Percentiles rank a stretch among this genome's conserved stretches.
phyloP scores from a whole-genome alignment of 2,888 invertebrate species.

The Netelia virgata region DNA sequence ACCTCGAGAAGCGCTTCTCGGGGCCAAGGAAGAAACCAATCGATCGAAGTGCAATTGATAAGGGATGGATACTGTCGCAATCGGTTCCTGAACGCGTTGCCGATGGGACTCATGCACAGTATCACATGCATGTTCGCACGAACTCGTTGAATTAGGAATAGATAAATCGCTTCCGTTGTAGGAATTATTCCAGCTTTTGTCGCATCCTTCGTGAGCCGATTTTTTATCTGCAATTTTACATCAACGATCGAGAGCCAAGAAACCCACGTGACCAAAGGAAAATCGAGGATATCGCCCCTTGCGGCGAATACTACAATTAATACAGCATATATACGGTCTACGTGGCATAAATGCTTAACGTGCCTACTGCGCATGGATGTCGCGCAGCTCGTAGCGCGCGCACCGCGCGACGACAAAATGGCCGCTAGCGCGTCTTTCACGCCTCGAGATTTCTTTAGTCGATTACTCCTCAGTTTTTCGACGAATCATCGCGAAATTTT shows the following conservation, averaged over 20 bases:
- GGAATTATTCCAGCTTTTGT: slow-evolving; percentile 86
- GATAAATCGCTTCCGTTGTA: slow-evolving; percentile 90
- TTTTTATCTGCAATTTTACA: slow-evolving; percentile 86
- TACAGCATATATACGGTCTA: too few relatives aligned
- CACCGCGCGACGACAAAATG: too few relatives aligned
- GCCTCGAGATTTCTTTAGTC: too few relatives aligned
- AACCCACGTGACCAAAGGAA: neutral
- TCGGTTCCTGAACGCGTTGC: slow-evolving; percentile 93
- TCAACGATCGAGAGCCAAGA: neutral
- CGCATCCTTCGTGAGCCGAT: slow-evolving; percentile 87
- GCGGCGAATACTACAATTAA: too few relatives aligned
- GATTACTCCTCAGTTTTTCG: too few relatives aligned
- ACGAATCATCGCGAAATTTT: too few relatives aligned
- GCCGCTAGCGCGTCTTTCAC: too few relatives aligned
- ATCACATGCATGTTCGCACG: slow-evolving; percentile 92
- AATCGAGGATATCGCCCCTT: too few relatives aligned
- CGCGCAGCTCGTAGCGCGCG: too few relatives aligned
- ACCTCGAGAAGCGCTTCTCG: slow-evolving; percentile 95
- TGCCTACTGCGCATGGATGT: too few relatives aligned
- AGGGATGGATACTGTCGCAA: slow-evolving; percentile 95
- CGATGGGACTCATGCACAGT: slow-evolving; percentile 95
- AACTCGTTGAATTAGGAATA: slow-evolving; percentile 92
- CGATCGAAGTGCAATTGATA: slow-evolving; percentile 94
- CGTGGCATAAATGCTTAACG: too few relatives aligned
- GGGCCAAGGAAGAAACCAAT: slow-evolving; percentile 97